A percentile compares a stretch with the other conserved stretches of the same genome.
Conservation (phyloP, 2,797 vertebrate genomes). For the Coendou prehensilis region DNA sequence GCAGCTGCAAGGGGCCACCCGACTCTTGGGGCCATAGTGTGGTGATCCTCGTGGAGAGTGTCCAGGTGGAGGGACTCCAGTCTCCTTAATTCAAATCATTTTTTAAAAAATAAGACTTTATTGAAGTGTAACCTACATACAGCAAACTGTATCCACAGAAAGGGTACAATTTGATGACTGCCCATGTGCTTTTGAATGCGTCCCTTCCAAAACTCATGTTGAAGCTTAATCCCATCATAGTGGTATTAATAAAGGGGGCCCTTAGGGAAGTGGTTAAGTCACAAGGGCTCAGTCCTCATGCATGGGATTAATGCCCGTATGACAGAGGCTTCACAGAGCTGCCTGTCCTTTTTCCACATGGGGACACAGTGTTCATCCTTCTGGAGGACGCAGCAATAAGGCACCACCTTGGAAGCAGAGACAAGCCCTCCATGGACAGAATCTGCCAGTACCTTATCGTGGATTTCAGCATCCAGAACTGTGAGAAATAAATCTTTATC, state of each 20-base stretch:
- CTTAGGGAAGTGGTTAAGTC: neutral
- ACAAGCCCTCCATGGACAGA: neutral
- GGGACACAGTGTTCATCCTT: neutral
- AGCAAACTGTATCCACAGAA: neutral
- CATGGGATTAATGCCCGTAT: neutral
- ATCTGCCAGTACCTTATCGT: neutral
- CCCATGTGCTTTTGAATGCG: neutral
- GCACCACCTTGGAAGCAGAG: neutral
- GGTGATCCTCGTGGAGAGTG: neutral
- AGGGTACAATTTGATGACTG: too few species aligned
- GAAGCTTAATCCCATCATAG: too few species aligned
- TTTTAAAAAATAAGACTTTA: neutral
- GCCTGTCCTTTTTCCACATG: neutral
- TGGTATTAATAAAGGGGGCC: neutral
- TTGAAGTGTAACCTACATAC: fast-evolving
- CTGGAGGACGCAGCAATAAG: neutral
- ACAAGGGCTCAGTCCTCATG: neutral
- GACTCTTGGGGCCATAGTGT: neutral
- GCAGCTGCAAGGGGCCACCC: neutral
- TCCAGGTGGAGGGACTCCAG: neutral
- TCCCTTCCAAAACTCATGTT: neutral
- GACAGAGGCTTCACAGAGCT: neutral
- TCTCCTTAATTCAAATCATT: neutral
- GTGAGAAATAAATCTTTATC: neutral
- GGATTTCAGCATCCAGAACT: neutral